Base-by-base conservation (phyloP, 2,888 invertebrate species). In the Scaptomyza reducta region DNA sequence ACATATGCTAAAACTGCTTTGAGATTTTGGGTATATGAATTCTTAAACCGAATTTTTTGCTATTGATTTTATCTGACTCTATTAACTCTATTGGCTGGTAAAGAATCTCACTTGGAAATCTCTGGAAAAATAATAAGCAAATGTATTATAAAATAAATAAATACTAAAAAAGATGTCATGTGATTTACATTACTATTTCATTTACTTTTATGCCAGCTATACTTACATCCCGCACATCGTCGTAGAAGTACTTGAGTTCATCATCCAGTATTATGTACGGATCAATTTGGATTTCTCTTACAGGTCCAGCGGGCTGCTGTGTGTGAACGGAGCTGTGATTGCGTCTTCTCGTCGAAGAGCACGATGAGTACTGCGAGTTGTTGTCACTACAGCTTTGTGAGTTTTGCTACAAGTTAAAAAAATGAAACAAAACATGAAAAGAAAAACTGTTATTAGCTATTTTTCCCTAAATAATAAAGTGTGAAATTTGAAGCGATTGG, bases 221-320 rank as follows among this genome's bases (percentile, higher is more conserved):
- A 91, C 93, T 93, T 92, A 97, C 97, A 93, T 95, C 93, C 94
- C 96, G 94, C 90, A 98, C 97, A 90, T 97, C 96, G 87, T 95
- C 94, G 91, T 97, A 97, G 87, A 98, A 94, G 85, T 95, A 95
- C 90, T 96, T 95, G 72, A 98, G 94, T 91, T 98, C 97, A 87
- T 96, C 96, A 87, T 97, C 96, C 71, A 97, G 93, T 74, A 98
- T 93, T 85, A 95, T 94, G 91, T 97, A 97, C 68, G 97, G 97
- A 93, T 97, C 97, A 79, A 96, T 94, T 92, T 96, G 95, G 90
- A 95, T 94, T 90, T 96, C 96, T 61, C 96, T 95, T 84, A 96
- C 93, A 18, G 96, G 95, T 85, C 96, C 96, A 63, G 90, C 92
- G 14, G 96, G 96, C 91, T 96, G 95, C 74, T 95, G 94, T 81